Conservation (phyloP, 2,113 vertebrate genomes). For the Ploceus nigricollis region DNA sequence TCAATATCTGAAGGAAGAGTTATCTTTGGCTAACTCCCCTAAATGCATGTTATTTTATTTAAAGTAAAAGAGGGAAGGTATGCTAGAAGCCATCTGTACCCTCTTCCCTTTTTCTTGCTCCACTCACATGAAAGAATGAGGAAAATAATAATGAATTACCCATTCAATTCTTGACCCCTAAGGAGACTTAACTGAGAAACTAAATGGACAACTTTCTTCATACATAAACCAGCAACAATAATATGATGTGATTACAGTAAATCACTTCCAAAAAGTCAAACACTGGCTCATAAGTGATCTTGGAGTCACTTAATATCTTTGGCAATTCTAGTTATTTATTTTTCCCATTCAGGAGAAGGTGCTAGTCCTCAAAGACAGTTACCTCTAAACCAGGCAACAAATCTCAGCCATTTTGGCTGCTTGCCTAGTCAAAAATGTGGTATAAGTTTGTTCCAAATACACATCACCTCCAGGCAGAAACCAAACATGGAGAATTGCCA, state of each 20-base stretch:
- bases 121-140: neutral
- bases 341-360: neutral
- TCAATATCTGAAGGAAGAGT: neutral
- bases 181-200: neutral
- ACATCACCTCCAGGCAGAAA: constrained; percentile 38
- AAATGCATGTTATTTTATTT: neutral
- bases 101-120: neutral
- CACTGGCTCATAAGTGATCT: neutral
- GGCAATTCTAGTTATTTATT: neutral
- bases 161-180: neutral
- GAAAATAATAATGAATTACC: neutral
- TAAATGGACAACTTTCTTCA: neutral
- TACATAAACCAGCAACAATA: neutral
- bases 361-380: neutral
- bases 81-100: neutral
- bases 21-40: neutral
- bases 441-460: constrained; percentile 27
- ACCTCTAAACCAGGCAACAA: neutral
- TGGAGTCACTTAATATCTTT: neutral
- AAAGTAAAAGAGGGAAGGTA: neutral
- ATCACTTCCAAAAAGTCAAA: neutral
- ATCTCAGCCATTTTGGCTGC: constrained; percentile 26
- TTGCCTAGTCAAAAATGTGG: constrained; percentile 9
- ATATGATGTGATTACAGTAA: neutral
- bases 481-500: constrained; percentile 20